Evolutionary conservation across 1,140 invertebrate genomes (phyloP), one percentile per base, ranked within the genome.

Genomic region (Lepidurus apus): DNA sequence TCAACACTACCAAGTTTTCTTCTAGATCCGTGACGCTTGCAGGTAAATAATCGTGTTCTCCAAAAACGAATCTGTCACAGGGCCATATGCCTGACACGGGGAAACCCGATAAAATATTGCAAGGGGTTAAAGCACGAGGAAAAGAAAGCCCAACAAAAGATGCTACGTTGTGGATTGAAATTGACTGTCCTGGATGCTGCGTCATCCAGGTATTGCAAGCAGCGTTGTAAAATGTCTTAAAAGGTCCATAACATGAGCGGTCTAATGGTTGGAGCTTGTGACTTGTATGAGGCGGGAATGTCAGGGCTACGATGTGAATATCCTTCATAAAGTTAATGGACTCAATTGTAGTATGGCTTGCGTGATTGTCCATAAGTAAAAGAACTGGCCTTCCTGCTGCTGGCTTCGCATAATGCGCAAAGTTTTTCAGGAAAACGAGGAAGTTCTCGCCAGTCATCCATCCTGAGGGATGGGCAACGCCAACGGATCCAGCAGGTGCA

Each of bases 191-290:
- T 34, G 82, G 82, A 78, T 85, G 34, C 11, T 76, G 42, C 74
- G 74, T 74, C 74, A 74, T 74, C 74, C 74, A 74, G 24, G 74
- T 74, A 5, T 74, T 5, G 21, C 74, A 74, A 42, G 74, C 74
- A 21, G 10, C 74, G 21, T 74, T 74, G 42, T 74, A 74, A 11
- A 11, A 47, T 47, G 45, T 47, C 10, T 87, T 87, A 7, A 88
- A 84, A 42, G 86, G 83, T 0, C 83, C 82, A 84, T 82, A 87
- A 74, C 87, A 83, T 77, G 81, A 78, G 17, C 85, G 81, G 81
- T 87, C 86, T 2, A 88, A 80, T 9, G 87, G 87, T 79, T 88
- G 87, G 76, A 88, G 81, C 81, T 84, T 85, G 81, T 87, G 84
- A 53, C 83, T 84, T 21, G 82, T 84, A 80, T 87, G 86, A 53